Evolutionary conservation across 2,113 vertebrate genomes (phyloP).

Genomic region (Melanotaenia duboulayi): DNA sequence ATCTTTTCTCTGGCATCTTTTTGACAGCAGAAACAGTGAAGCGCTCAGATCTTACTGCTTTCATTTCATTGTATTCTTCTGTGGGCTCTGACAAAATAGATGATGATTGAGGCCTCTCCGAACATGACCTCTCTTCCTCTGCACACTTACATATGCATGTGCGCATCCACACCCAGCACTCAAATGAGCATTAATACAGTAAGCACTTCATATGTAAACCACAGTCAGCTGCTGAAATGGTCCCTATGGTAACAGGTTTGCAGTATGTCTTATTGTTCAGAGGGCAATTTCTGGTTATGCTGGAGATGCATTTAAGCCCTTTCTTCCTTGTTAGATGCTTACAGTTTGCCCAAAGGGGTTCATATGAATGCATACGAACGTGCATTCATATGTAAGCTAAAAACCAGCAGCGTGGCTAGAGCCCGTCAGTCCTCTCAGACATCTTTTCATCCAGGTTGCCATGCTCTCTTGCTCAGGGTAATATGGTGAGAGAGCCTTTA

Average conservation of each 20-base stretch:
- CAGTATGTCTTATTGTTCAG: neutral
- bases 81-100: slow-evolving; percentile 27
- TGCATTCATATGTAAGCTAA: slow-evolving; percentile 25
- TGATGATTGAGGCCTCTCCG: neutral
- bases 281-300: neutral
- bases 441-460: slow-evolving; percentile 33
- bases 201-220: slow-evolving; percentile 38
- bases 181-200: slow-evolving; percentile 51
- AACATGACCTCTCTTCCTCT: slow-evolving; percentile 24
- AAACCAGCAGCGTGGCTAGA: slow-evolving; percentile 1
- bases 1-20: neutral
- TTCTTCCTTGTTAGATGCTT: slow-evolving; percentile 28
- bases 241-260: slow-evolving; percentile 66
- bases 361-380: slow-evolving; percentile 40
- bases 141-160: slow-evolving; percentile 8
- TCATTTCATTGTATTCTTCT: slow-evolving; percentile 43
- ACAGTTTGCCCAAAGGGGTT: slow-evolving; percentile 7
- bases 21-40: neutral
- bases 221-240: slow-evolving; percentile 16
- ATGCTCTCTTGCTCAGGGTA: slow-evolving; percentile 37
- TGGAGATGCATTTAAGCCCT: slow-evolving; percentile 31
- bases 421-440: slow-evolving; percentile 16
- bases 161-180: slow-evolving; percentile 14
- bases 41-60: slow-evolving; percentile 6
- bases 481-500: slow-evolving; percentile 40